phyloP scores from a whole-genome alignment of 1,140 invertebrate genomes.

The Drosophila rhopaloa region DNA sequence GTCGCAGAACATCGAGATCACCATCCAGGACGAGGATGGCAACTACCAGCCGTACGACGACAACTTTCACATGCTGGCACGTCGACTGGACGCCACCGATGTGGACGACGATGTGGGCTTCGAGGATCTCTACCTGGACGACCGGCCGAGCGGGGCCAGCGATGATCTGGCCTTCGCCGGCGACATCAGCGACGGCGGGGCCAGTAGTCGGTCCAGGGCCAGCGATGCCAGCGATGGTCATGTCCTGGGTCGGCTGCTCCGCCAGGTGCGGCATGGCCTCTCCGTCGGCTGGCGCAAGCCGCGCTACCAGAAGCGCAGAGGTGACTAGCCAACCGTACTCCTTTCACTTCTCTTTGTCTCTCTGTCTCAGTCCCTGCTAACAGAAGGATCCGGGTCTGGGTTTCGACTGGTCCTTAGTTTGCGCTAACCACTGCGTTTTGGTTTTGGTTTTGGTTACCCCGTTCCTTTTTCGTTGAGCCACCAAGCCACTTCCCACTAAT shows the following conservation, averaged over 20 bases:
- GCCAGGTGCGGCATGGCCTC: conserved; percentile 71
- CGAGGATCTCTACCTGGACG: conserved; percentile 74
- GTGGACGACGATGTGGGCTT: conserved; percentile 71
- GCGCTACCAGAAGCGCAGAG: conserved; percentile 82
- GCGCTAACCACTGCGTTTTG: conserved; percentile 54
- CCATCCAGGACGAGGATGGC: conserved; percentile 82
- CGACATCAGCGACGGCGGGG: conserved; percentile 74
- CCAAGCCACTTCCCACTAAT: conserved; percentile 52
- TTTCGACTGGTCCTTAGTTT: conserved; percentile 43
- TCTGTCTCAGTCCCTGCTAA: conserved; percentile 43
- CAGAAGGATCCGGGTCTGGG: conserved; percentile 30
- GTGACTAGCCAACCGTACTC: conserved; percentile 68
- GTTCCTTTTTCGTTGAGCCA: conserved; percentile 40
- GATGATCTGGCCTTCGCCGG: conserved; percentile 68
- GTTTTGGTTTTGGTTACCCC: conserved; percentile 39
- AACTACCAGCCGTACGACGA: conserved; percentile 80
- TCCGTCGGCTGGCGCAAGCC: conserved; percentile 82
- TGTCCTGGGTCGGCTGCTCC: conserved; percentile 70
- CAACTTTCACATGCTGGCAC: conserved; percentile 64
- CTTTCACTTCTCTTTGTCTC: conserved; percentile 52
- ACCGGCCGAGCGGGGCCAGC: conserved; percentile 58
- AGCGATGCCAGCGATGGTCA: conserved; percentile 67
- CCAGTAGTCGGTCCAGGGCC: conserved; percentile 64
- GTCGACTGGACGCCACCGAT: conserved; percentile 32
- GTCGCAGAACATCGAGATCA: conserved; percentile 83